Evolutionary conservation across 2,888 invertebrate species (phyloP), one percentile per base, ranked within the genome.

Genomic region (Mythimna pallens): DNA sequence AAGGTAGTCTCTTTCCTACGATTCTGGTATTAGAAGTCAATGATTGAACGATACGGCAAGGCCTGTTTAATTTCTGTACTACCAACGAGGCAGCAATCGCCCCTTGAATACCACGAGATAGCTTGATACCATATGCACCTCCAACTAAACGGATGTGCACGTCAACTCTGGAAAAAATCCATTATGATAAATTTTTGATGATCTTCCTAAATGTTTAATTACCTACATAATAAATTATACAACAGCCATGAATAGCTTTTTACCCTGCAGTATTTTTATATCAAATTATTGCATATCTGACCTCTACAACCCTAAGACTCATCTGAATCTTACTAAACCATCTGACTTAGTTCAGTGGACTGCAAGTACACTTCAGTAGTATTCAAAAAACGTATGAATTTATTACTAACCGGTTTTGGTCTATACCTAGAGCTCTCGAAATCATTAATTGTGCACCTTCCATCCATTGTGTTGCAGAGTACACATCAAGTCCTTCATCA

Each of bases 401-500:
- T n/a, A 52, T 6, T 61, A 61, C 59, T 12, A 22, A 72, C 97
- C 95, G 97, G 87, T 97, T 97, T 74, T 95, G 92, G 3, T 97
- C 96, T 6, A 97, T 91, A 3, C 94, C 95, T 3, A 97, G 91
- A 30, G 95, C 95, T n/a, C 92, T 85, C 0, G 97, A 93, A 62
- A 97, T 93, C n/a, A 96, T 94, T 20, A 92, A 82, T 86, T 98
- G 97, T 2, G 92, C 89, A 0, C 94, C 88, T 83, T 97, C 97
- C 85, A 97, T 95, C 94, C 96, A 97, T 86, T 98, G 98, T 0
- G 97, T 93, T 0, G 97, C 86, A 2, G 97, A 92, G 87, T 96
- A 96, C 3, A 98, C 96, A 71, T 97, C 97, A 77, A 98, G 90
- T 1, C 97, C 97, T 88, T 98, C 97, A 88, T 98, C 98, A 8